Evolutionary conservation across 2,888 invertebrate species (phyloP).

Genomic region (Hyles lineata): DNA sequence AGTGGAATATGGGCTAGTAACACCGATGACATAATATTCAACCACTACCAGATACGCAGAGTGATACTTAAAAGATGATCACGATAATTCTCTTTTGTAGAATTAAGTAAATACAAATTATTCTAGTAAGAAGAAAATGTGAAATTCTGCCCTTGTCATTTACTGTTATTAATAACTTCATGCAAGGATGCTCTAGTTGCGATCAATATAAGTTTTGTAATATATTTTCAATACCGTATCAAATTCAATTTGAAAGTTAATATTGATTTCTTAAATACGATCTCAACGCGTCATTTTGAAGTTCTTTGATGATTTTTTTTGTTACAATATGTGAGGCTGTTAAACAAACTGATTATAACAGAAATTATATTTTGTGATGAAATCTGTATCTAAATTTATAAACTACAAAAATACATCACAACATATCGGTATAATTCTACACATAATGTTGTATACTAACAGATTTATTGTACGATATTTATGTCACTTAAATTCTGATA

Average conservation of each 20-base stretch:
- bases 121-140: not conserved
- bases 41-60: no score
- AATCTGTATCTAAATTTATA: no score
- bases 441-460: no score
- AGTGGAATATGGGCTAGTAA: no score
- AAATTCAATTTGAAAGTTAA: not conserved
- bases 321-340: not conserved
- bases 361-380: no score
- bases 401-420: no score
- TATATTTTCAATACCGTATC: slow-evolving; percentile 8
- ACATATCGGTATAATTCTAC: no score
- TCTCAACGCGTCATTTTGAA: not conserved
- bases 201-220: not conserved
- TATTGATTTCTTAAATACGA: not conserved
- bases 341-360: not conserved
- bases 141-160: not conserved
- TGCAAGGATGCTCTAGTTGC: not conserved
- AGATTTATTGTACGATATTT: not conserved
- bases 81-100: no score
- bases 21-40: no score
- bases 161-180: not conserved
- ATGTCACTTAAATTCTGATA: not conserved
- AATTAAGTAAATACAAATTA: not conserved
- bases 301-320: not conserved
- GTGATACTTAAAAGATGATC: no score